These are phyloP conservation scores for Dissostichus mawsoni DNA, from an alignment of 2,113 vertebrate species.

Conservation along the genomic window DNA sequence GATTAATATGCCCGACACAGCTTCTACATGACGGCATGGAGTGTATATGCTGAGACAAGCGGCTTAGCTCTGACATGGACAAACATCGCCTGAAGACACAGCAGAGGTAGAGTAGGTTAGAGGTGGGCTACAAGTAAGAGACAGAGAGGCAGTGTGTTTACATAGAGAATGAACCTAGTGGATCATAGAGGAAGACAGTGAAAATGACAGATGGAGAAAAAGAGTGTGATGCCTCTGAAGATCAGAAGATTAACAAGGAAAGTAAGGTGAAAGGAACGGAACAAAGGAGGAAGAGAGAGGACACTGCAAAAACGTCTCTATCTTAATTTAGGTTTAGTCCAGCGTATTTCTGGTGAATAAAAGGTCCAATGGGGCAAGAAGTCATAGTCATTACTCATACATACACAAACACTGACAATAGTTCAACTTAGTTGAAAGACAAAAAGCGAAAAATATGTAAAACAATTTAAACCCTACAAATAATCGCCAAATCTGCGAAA, in stretches of 20 bases:
- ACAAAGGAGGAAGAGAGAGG: neutral
- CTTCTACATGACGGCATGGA: conserved; percentile 32
- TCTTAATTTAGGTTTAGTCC: neutral
- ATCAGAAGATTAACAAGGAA: neutral
- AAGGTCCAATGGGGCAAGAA: neutral
- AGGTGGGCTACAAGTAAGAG: conserved; percentile 17
- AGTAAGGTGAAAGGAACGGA: neutral
- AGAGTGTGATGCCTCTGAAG: conserved; percentile 4
- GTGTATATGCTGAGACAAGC: conserved; percentile 60
- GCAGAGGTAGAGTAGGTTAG: conserved; percentile 45
- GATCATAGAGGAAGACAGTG: conserved; percentile 26
- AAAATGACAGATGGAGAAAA: conserved; percentile 20
- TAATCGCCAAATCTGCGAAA: neutral
- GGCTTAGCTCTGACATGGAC: conserved; percentile 68
- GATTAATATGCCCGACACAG: conserved; percentile 76
- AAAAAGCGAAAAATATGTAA: neutral
- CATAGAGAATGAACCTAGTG: conserved; percentile 38
- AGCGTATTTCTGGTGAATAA: neutral
- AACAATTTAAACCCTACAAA: neutral
- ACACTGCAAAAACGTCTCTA: no score
- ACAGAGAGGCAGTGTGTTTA: conserved; percentile 46
- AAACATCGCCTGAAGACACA: conserved; percentile 61
- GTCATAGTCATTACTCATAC: neutral
- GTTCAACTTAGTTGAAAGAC: neutral
- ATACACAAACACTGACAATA: neutral